These are phyloP conservation scores for Drosophila niveifrons DNA, from an alignment of 2,888 invertebrate species.

Conservation along the genomic window DNA sequence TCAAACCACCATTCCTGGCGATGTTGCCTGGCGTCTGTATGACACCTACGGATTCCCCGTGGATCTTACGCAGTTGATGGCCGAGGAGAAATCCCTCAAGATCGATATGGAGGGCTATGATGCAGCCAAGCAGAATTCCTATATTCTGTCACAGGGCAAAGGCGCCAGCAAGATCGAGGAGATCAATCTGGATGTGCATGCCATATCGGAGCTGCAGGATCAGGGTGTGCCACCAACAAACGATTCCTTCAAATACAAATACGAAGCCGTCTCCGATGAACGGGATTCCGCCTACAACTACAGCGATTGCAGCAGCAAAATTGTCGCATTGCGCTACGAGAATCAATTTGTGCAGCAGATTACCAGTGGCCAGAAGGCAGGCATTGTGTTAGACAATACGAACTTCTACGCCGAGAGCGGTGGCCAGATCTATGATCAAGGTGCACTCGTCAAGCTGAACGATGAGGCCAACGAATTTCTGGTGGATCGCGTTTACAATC, in stretches of 20 bases:
- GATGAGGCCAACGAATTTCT: slow-evolving; percentile 96
- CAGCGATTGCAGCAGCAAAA: slow-evolving; percentile 89
- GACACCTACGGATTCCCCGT: slow-evolving; percentile 99
- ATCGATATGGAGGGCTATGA: slow-evolving; percentile 97
- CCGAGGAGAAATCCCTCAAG: slow-evolving; percentile 95
- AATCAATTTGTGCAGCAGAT: slow-evolving; percentile 95
- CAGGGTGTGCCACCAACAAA: slow-evolving; percentile 92
- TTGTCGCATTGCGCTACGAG: slow-evolving; percentile 92
- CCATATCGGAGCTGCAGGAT: slow-evolving; percentile 95
- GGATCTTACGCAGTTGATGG: slow-evolving; percentile 98
- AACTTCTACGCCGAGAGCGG: slow-evolving; percentile 99
- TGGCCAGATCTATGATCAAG: slow-evolving; percentile 98
- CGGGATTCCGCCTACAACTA: slow-evolving; percentile 92
- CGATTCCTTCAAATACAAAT: slow-evolving; percentile 96
- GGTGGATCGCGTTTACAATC: slow-evolving; percentile 96
- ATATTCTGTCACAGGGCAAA: slow-evolving; percentile 95
- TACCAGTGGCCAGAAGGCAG: slow-evolving; percentile 94
- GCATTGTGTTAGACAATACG: slow-evolving; percentile 95
- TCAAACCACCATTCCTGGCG: slow-evolving; percentile 93
- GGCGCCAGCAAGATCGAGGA: slow-evolving; percentile 92
- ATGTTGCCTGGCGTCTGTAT: slow-evolving; percentile 99
- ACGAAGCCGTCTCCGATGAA: slow-evolving; percentile 88
- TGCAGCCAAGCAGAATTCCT: slow-evolving; percentile 95
- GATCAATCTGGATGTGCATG: slow-evolving; percentile 96
- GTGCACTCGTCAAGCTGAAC: slow-evolving; percentile 92